Evolutionary conservation across 2,797 vertebrate genomes (phyloP), one percentile per base, ranked within the genome.

Genomic region (Sus cebifrons): DNA sequence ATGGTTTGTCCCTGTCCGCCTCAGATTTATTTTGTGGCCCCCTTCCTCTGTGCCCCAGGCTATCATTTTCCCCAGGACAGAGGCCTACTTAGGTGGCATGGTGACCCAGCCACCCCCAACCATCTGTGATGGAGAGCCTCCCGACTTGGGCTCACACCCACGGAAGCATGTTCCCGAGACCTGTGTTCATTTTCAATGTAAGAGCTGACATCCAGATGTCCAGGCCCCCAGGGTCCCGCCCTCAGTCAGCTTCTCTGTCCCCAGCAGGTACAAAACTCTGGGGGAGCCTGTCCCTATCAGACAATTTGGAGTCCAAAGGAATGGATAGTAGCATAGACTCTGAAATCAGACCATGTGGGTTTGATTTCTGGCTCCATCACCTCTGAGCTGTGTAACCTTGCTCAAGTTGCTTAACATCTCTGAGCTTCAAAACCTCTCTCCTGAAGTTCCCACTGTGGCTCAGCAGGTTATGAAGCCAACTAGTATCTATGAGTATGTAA

Each of bases 101-200:
- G 32, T 36, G 11, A 49, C 29, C 20, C 2, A n/a, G 0, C 18
- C 3, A 2, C 13, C 49, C 14, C 16, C 6, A 4, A 13, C 36
- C 18, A 2, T 36, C 36, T 36, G 36, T 36, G 36, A 36, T 36
- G 36, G 36, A 36, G 9, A 15, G 0, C 23, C 6, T 23, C 90
- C 25, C 75, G 44, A 5, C 2, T 13, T 16, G 0, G 2, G 25
- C 20, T 15, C 52, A 27, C 14, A 0, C 0, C 49, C 67, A 4
- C 0, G 58, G 32, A 67, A 9, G 2, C 0, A 0, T 5, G 3
- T 0, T 7, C 3, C 0, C 27, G 15, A 52, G 52, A 62, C 17
- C 0, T 0, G 21, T 9, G 8, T 18, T 18, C 5, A 4, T 12
- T 12, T 13, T 2, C 9, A 17, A 40, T 13, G 2, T 12, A 18